Conservation (phyloP, 2,888 invertebrate species). For the Petrophora chlorosata region DNA sequence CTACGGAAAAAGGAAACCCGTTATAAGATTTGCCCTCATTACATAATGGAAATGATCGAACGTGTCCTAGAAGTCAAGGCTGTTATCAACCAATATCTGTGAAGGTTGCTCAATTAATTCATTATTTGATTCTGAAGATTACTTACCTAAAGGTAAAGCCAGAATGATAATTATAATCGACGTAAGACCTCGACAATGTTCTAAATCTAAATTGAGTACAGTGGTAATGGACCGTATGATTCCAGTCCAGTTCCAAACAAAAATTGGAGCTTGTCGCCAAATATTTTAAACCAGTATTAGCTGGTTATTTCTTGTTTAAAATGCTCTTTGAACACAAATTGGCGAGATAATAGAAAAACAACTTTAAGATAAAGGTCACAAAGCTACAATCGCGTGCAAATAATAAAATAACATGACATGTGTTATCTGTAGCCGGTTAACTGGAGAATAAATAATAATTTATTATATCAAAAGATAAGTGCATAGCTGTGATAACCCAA, state of each 20-base stretch:
- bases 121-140: too few species aligned
- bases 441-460: constrained; percentile 20
- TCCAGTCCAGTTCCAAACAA: constrained; percentile 1
- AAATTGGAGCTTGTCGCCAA: constrained; percentile 1
- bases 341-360: constrained; percentile 1
- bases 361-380: constrained; percentile 6
- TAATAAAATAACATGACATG: constrained; percentile 2
- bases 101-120: constrained; percentile 17
- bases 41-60: constrained; percentile 14
- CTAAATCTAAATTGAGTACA: too few species aligned
- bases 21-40: constrained; percentile 11
- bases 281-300: constrained; percentile 10
- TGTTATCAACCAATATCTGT: constrained; percentile 10
- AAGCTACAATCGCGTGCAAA: background rate
- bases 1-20: background rate
- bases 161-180: too few species aligned
- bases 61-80: constrained; percentile 17
- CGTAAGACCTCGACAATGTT: background rate
- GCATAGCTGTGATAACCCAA: constrained; percentile 22
- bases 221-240: background rate
- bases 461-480: constrained; percentile 17
- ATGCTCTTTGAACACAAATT: background rate
- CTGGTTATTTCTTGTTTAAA: constrained; percentile 4
- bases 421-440: constrained; percentile 13
- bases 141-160: too few species aligned